These are phyloP conservation scores for Mastigias papua DNA, from an alignment of 30 jellyfish, hydroid and myxozoan species.

Conservation along the genomic window DNA sequence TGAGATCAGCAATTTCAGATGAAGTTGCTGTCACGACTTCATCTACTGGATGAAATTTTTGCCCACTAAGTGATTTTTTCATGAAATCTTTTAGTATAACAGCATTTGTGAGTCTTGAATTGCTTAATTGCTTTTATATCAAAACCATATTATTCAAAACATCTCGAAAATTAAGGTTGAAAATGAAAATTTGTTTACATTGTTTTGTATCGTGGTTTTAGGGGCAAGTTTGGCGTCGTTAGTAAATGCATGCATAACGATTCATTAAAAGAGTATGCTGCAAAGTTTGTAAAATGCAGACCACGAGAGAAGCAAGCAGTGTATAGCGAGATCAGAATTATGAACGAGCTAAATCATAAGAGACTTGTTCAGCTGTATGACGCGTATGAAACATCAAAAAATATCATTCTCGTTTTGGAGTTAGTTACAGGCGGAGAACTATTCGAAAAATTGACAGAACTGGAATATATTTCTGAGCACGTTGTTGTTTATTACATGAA, in stretches of 20 bases:
- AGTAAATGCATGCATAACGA: constrained; percentile 87
- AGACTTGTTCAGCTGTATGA: constrained; percentile 93
- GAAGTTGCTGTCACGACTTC: too few relatives aligned
- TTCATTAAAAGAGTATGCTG: constrained; percentile 89
- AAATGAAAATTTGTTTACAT: too few relatives aligned
- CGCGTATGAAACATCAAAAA: constrained; percentile 95
- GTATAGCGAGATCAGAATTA: constrained; percentile 84
- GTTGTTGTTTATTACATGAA: constrained; percentile 99
- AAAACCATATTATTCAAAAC: too few relatives aligned
- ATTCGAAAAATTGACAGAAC: constrained; percentile 95
- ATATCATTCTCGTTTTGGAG: constrained; percentile 89
- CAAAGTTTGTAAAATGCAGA: constrained; percentile 92
- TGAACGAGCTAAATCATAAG: constrained; percentile 95
- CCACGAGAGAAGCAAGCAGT: constrained; percentile 92
- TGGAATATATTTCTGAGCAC: constrained; percentile 95
- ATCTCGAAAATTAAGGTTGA: too few relatives aligned
- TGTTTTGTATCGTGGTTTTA: constrained; percentile 10
- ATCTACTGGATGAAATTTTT: too few relatives aligned
- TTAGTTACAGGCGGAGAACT: constrained; percentile 97
- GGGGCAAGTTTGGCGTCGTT: constrained; percentile 99
- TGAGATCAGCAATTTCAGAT: too few relatives aligned
- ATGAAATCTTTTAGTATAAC: too few relatives aligned
- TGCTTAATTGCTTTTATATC: too few relatives aligned
- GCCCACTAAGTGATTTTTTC: too few relatives aligned
- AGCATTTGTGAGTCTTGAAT: too few relatives aligned